These are phyloP conservation scores for Bettongia penicillata DNA, from an alignment of 2,113 vertebrate species.

Conservation along the genomic window DNA sequence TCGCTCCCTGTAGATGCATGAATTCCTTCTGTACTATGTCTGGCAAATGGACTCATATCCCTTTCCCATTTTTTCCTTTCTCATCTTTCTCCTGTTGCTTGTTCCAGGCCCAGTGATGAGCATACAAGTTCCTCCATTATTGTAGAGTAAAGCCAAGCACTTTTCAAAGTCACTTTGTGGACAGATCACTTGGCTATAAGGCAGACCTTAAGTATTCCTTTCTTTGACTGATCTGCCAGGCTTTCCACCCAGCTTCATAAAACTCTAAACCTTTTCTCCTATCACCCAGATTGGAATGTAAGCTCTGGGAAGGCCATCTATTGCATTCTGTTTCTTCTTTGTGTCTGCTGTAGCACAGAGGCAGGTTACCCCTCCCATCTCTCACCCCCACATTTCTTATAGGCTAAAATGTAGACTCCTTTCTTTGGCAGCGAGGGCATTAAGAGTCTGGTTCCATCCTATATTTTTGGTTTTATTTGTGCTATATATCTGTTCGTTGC, in stretches of 20 bases:
- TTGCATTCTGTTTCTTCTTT: not conserved
- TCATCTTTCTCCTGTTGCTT: not conserved
- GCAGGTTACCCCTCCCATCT: not conserved
- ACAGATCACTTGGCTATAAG: not conserved
- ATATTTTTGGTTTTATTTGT: no score
- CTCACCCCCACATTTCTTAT: not conserved
- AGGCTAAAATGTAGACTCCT: no score
- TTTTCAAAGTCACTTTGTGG: not conserved
- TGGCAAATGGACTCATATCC: not conserved
- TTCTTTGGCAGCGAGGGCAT: no score
- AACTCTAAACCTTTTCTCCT: not conserved
- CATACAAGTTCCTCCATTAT: not conserved
- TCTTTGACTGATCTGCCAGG: not conserved
- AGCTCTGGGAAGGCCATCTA: not conserved
- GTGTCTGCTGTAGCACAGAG: not conserved
- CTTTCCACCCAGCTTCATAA: not conserved
- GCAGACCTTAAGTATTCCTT: not conserved
- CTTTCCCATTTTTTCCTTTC: not conserved
- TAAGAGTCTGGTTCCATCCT: no score
- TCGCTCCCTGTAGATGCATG: not conserved
- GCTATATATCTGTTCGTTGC: no score
- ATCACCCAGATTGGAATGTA: not conserved
- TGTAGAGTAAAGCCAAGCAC: not conserved
- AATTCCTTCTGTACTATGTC: not conserved
- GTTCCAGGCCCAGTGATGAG: no score